Evolutionary conservation across 2,113 vertebrate species (phyloP).

Genomic region (Phodopus roborovskii): DNA sequence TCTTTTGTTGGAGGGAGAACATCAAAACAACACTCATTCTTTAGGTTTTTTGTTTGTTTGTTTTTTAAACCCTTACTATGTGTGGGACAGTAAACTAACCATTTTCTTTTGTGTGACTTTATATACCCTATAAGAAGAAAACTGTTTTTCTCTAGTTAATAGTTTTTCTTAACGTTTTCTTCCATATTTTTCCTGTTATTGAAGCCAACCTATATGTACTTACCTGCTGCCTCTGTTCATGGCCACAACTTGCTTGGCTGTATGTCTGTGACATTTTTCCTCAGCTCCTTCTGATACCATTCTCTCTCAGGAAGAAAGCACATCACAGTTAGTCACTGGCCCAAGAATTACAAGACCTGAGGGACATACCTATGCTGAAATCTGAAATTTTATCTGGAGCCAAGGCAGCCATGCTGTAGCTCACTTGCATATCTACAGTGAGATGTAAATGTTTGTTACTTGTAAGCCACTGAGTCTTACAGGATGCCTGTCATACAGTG

Average conservation of each 20-base stretch:
- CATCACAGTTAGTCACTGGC: fast-evolving
- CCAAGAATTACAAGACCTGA: background rate
- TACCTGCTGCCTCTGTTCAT: background rate
- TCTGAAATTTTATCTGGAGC: background rate
- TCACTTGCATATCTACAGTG: background rate
- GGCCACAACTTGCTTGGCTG: background rate
- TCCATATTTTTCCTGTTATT: background rate
- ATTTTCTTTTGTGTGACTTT: background rate
- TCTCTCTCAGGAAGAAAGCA: background rate
- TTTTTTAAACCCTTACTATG: background rate
- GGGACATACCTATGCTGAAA: no score
- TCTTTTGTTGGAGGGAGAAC: background rate
- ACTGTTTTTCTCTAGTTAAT: background rate
- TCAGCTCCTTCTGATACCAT: background rate
- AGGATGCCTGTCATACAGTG: background rate
- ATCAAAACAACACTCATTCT: background rate
- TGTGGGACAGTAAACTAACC: background rate
- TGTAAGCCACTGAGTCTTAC: background rate
- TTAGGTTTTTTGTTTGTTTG: background rate
- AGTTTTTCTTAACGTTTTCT: background rate
- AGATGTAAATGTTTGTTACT: background rate
- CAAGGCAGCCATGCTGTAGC: no score
- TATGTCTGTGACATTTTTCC: background rate
- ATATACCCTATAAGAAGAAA: background rate
- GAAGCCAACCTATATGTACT: background rate